Evolutionary conservation across 2,888 invertebrate genomes (phyloP).

Genomic region (Lissonota sp.): DNA sequence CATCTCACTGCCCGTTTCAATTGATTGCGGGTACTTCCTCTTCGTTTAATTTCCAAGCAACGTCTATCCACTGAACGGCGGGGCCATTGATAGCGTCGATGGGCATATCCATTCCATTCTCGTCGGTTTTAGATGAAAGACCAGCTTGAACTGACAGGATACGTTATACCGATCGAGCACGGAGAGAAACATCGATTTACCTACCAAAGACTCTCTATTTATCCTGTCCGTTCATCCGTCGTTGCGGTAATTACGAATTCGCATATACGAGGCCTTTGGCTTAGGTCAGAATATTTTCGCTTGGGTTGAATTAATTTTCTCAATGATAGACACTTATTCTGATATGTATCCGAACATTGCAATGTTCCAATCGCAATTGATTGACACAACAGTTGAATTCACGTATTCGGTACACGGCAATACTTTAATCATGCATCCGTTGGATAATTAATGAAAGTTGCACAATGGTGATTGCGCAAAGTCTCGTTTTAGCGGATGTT

Average conservation of each 20-base stretch:
- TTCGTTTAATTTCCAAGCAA: conserved; percentile 48
- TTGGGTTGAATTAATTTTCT: too few species aligned
- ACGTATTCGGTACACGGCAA: too few species aligned
- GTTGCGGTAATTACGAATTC: conserved; percentile 3
- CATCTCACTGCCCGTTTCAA: conserved; percentile 32
- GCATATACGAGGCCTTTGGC: not conserved
- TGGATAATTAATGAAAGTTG: too few species aligned
- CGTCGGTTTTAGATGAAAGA: conserved; percentile 36
- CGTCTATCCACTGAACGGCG: conserved; percentile 59
- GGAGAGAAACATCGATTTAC: conserved; percentile 37
- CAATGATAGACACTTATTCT: too few species aligned
- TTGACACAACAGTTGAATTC: too few species aligned
- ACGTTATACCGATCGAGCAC: conserved; percentile 15
- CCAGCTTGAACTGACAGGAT: conserved; percentile 43
- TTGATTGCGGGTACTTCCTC: conserved; percentile 54
- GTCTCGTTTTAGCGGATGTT: too few species aligned
- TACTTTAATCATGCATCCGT: too few species aligned
- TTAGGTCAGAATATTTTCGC: not conserved
- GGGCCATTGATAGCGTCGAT: conserved; percentile 33
- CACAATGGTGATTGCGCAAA: too few species aligned
- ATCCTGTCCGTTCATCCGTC: conserved; percentile 17
- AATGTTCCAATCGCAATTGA: too few species aligned
- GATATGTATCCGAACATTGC: too few species aligned
- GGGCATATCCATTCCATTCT: conserved; percentile 34
- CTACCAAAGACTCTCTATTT: conserved; percentile 20